phyloP scores from a whole-genome alignment of 2,797 vertebrate species.

The Sarcoramphus papa region DNA sequence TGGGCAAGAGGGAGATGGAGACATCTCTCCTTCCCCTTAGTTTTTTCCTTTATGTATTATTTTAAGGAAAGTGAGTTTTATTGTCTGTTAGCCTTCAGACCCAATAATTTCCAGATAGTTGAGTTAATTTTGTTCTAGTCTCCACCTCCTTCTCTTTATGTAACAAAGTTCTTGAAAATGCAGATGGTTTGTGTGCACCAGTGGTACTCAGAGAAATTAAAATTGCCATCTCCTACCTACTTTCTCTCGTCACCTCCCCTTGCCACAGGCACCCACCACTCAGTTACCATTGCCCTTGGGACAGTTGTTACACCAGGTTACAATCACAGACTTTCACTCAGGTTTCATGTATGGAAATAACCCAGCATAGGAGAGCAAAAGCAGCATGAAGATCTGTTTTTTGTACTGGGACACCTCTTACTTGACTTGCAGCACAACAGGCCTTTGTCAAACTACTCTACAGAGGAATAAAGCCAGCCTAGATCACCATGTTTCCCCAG shows the following conservation, averaged over 20 bases:
- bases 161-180: background rate
- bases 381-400: background rate
- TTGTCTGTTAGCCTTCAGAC: background rate
- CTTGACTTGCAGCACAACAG: background rate
- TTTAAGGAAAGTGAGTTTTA: background rate
- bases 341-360: background rate
- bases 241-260: background rate
- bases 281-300: background rate
- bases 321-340: background rate
- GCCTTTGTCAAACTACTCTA: background rate
- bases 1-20: background rate
- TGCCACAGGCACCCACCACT: background rate
- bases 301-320: background rate
- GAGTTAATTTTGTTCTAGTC: background rate
- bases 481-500: background rate
- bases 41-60: background rate
- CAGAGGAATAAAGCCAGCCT: background rate
- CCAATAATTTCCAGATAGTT: background rate
- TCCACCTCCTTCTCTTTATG: background rate
- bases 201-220: background rate
- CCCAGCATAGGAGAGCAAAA: background rate
- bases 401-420: background rate
- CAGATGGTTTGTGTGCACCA: background rate
- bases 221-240: background rate
- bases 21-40: background rate